Base-by-base conservation (phyloP, 2,113 vertebrate genomes). In the Tragelaphus scriptus region DNA sequence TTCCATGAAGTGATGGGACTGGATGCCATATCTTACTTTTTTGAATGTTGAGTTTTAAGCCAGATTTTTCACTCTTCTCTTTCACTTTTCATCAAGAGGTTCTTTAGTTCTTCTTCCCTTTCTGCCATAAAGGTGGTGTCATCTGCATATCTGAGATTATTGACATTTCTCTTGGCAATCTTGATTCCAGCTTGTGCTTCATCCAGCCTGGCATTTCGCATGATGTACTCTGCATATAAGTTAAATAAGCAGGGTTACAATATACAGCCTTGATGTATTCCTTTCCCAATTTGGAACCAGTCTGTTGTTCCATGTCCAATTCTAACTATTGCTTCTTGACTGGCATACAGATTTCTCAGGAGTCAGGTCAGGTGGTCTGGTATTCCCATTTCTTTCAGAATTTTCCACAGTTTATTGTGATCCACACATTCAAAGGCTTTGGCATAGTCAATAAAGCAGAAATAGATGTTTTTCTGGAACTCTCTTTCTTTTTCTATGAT, bases 181-280 rank as follows among this genome's bases (percentile, higher is more conserved):
- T 68, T 68, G 65, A 68, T 68, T 68, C 17, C n/a, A 68, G 65
- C 8, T 68, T 68, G 32, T 68, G 65, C 4, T 68, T 68, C n/a
- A 36, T 21, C 32, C 17, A 68, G 65, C 4, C 32, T 5, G 9
- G 2, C 17, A 21, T 68, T 68, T 36, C 0, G 0, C 17, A 68
- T 36, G n/a, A 68, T 36, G 32, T 68, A 36, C 17, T 68, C 32
- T 21, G 17, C 2, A 0, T 36, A 68, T 36, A 68, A 68, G 65
- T 19, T n/a, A 68, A 68, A 68, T 36, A 68, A 68, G 65, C 16
- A 68, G 65, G 32, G 32, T 68, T 17, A 68, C 8, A 68, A 1
- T 68, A 36, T 36, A 68, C 32, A 21, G 65, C 17, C 65, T 68
- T 68, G 32, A 68, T 5, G 65, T 68, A 68, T 17, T 68, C 17